Percentiles rank a stretch among this genome's conserved stretches.
phyloP scores from a whole-genome alignment of 2,888 invertebrate genomes.

The Hecatera dysodea region DNA sequence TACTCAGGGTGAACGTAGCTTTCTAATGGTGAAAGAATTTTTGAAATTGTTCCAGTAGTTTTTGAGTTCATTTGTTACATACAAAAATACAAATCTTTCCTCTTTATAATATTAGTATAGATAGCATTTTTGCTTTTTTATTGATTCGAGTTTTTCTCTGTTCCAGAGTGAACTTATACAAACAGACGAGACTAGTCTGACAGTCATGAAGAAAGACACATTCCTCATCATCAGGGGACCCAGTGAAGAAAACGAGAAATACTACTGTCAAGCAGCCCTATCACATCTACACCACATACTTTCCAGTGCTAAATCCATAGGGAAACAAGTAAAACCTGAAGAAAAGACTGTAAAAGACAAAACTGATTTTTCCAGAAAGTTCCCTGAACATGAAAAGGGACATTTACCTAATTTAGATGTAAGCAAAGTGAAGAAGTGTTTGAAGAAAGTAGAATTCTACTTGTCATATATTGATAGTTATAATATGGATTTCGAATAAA shows the following conservation, averaged over 20 bases:
- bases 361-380: conserved; percentile 89
- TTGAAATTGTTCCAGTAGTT: too few species aligned
- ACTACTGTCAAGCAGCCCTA: conserved; percentile 92
- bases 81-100: too few species aligned
- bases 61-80: too few species aligned
- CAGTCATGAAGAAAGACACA: conserved; percentile 91
- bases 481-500: conserved; percentile 76
- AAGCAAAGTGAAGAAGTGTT: conserved; percentile 88
- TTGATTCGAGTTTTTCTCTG: conserved; percentile 55
- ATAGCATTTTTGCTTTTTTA: not conserved
- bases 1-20: too few species aligned
- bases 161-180: conserved; percentile 91
- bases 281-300: conserved; percentile 92
- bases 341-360: conserved; percentile 59
- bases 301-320: conserved; percentile 79
- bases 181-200: conserved; percentile 90
- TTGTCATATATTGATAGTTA: conserved; percentile 91
- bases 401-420: conserved; percentile 88
- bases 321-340: conserved; percentile 60
- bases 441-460: conserved; percentile 94
- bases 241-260: conserved; percentile 86
- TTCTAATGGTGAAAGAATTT: too few species aligned
- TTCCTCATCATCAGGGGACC: conserved; percentile 92
- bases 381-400: conserved; percentile 88
- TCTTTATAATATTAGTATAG: too few species aligned